These are phyloP conservation scores for Mormoops blainvillei DNA, from an alignment of 2,113 vertebrate species.

Conservation along the genomic window DNA sequence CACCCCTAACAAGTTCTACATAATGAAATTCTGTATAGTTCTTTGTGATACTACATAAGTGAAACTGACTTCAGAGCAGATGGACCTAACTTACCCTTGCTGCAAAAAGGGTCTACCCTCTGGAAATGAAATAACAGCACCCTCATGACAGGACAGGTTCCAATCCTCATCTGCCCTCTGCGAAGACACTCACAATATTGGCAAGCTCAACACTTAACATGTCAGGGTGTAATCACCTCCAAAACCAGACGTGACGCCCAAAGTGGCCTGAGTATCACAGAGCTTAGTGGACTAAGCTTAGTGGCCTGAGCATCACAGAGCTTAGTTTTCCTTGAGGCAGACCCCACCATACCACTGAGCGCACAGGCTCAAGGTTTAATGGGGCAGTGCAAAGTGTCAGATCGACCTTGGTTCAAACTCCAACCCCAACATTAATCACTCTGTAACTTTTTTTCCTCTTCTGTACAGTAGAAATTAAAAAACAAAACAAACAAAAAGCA, in stretches of 20 bases:
- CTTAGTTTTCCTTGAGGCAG: neutral
- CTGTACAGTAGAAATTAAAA: neutral
- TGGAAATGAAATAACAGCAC: neutral
- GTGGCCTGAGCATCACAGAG: too few relatives aligned
- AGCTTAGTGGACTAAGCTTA: neutral
- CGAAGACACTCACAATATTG: neutral
- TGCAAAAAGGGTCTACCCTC: neutral
- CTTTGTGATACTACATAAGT: neutral
- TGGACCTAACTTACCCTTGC: neutral
- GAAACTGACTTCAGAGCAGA: neutral
- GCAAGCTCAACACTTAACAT: neutral
- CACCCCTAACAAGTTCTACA: neutral
- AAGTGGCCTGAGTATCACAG: neutral
- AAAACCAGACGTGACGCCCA: neutral
- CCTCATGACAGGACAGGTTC: neutral
- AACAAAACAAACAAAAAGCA: neutral
- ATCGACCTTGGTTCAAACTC: neutral
- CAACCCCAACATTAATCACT: neutral
- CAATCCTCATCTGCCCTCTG: neutral
- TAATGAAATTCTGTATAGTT: neutral
- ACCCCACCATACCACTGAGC: neutral
- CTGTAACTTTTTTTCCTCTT: neutral
- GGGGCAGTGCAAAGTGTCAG: too few relatives aligned
- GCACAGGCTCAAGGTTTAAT: neutral
- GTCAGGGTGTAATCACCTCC: neutral